These are phyloP conservation scores for Uropetala carovei DNA, from an alignment of 2,888 invertebrate species.

Conservation along the genomic window DNA sequence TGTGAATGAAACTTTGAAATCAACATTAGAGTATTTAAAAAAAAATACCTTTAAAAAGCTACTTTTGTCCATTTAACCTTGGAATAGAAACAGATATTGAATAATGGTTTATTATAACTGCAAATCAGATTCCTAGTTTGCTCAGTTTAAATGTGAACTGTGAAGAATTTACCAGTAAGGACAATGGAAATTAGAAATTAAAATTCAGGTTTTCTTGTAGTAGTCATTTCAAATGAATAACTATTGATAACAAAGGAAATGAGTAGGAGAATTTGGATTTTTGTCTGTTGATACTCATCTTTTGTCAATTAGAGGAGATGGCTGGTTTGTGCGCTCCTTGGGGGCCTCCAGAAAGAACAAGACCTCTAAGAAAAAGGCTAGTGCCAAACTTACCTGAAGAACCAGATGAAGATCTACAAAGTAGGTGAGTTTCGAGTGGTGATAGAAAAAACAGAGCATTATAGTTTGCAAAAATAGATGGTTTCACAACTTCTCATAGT, in stretches of 20 bases:
- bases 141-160: no score
- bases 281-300: slow-evolving; percentile 61
- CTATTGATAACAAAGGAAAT: neutral
- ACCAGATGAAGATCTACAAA: slow-evolving; percentile 29
- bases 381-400: slow-evolving; percentile 32
- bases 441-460: neutral
- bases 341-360: slow-evolving; percentile 76
- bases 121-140: no score
- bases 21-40: no score
- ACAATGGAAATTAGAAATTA: neutral
- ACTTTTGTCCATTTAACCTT: no score
- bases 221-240: neutral
- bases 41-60: no score
- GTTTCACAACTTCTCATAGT: no score
- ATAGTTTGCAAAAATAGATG: no score
- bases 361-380: slow-evolving; percentile 49
- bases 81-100: no score
- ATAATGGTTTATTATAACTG: no score
- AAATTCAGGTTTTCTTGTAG: no score
- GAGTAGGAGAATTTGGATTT: neutral
- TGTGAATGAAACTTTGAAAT: no score
- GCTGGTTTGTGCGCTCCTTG: slow-evolving; percentile 87
- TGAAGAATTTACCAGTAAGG: neutral
- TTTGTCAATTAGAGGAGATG: slow-evolving; percentile 84
- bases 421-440: neutral